Base-by-base conservation (phyloP, 2,113 vertebrate genomes). In the Oncorhynchus masou region DNA sequence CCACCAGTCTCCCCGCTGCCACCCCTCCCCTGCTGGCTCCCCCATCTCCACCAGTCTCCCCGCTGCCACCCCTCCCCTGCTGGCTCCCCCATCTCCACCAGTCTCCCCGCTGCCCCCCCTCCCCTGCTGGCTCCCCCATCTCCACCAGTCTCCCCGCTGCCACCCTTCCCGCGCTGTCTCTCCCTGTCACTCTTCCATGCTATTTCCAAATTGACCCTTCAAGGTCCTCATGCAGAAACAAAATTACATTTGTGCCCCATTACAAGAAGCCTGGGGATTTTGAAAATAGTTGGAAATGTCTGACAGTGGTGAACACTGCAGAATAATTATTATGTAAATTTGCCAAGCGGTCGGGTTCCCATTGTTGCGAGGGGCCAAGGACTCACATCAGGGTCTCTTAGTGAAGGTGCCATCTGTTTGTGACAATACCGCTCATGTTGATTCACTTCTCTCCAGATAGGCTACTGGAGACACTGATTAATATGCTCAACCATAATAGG, bases 201-300 rank as follows among this genome's bases (percentile, higher is more conserved):
- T 68, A 59, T 25, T 76, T 88, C 85, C 68, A 75, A 88, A 87
- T 88, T 79, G 83, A 89, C 84, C 83, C 76, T 79, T 91, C 79
- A 88, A 83, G 84, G 88, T 89, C 81, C 68, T 84, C 73, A 48
- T 83, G 74, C 75, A 70, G 85, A 54, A 70, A 67, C 74, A 20
- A 84, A 86, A 86, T 84, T 82, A 68, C 70, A 84, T 89, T 84
- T 84, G 71, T 85, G 11, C 22, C 68, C 79, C 54, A 87, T 85
- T 81, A 83, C 54, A 77, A 34, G 67, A 84, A 79, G 74, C 60
- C 57, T 60, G 66, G 5, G 54, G 60, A 81, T 88, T 84, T 45
- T 70, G 65, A 79, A 62, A 81, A 77, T 81, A 77, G 78, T 54
- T 78, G 39, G 27, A 59, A 77, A 67, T 85, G 70, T 79, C 76